A percentile compares a stretch with the other conserved stretches of the same genome.
These are phyloP conservation scores for Hoplodrina ambigua DNA, from an alignment of 2,888 invertebrate genomes.

Conservation along the genomic window DNA sequence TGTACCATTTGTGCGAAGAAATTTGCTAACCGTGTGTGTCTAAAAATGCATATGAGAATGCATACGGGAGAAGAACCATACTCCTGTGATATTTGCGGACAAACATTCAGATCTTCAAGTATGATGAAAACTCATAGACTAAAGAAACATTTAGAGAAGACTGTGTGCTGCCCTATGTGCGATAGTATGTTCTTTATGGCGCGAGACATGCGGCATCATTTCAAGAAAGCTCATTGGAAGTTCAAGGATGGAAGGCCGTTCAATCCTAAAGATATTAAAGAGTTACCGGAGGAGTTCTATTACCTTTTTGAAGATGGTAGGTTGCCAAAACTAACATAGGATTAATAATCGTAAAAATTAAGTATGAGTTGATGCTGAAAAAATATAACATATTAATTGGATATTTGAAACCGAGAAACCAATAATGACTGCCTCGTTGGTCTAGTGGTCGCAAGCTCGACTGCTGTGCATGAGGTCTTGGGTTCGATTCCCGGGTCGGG, in stretches of 20 bases:
- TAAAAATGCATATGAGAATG: slow-evolving; percentile 73
- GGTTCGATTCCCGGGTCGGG: no score
- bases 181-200: slow-evolving; percentile 72
- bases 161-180: slow-evolving; percentile 71
- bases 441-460: no score
- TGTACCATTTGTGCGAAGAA: slow-evolving; percentile 70
- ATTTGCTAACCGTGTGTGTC: slow-evolving; percentile 72
- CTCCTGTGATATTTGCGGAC: slow-evolving; percentile 71
- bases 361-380: no score
- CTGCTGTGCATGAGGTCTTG: no score
- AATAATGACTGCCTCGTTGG: no score
- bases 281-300: slow-evolving; percentile 64
- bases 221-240: slow-evolving; percentile 75
- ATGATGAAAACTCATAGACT: slow-evolving; percentile 73
- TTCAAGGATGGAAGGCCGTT: slow-evolving; percentile 66
- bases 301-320: slow-evolving; percentile 71
- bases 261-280: slow-evolving; percentile 65
- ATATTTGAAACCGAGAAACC: no score
- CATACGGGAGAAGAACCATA: slow-evolving; percentile 75
- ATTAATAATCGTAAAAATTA: not conserved
- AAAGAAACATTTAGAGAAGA: slow-evolving; percentile 73
- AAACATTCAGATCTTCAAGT: slow-evolving; percentile 73
- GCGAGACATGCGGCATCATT: slow-evolving; percentile 74
- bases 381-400: no score
- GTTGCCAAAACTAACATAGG: slow-evolving; percentile 49